Conservation (phyloP, 2,888 invertebrate species). For the Corbicula japonica region DNA sequence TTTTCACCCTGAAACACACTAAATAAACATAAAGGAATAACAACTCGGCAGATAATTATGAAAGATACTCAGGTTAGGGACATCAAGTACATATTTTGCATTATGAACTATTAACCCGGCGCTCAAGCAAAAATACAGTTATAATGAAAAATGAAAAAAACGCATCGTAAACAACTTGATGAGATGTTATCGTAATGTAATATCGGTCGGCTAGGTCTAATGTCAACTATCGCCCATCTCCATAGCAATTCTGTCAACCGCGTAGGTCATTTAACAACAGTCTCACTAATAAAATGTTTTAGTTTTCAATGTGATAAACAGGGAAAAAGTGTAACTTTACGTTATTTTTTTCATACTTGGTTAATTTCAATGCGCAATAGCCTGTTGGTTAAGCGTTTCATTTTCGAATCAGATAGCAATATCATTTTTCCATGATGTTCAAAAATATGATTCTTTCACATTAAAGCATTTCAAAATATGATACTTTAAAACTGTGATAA, state of each 20-base stretch:
- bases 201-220: conserved; percentile 2
- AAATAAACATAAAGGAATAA: no score
- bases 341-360: background rate
- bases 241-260: conserved; percentile 3
- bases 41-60: no score
- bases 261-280: background rate
- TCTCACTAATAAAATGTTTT: conserved; percentile 5
- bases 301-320: conserved; percentile 19
- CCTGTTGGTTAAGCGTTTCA: conserved; percentile 7
- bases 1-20: no score
- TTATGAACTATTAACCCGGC: conserved; percentile 23
- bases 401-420: conserved; percentile 16
- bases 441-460: conserved; percentile 12
- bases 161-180: no score
- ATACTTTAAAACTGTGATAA: conserved; percentile 17
- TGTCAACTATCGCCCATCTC: background rate
- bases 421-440: background rate
- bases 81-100: background rate
- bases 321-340: conserved; percentile 10
- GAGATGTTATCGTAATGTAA: no score
- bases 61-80: no score
- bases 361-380: conserved; percentile 3
- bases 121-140: no score
- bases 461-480: conserved; percentile 9
- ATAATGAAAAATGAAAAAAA: no score